These are phyloP conservation scores for Triplophysa tibetana DNA, from an alignment of 2,113 vertebrate genomes.

Conservation along the genomic window DNA sequence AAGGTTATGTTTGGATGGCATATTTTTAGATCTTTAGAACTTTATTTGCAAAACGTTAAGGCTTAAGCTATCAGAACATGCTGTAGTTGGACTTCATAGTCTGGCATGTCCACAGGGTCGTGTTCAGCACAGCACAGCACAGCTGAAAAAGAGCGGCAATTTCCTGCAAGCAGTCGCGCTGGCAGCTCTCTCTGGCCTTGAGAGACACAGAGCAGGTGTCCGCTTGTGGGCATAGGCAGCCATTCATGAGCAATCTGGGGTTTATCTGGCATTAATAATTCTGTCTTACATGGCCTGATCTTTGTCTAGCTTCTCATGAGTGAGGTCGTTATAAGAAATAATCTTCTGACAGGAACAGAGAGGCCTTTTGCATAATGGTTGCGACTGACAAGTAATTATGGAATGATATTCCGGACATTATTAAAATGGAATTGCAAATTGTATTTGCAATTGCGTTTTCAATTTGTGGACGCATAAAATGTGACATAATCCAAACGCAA, in stretches of 20 bases:
- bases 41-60: background rate
- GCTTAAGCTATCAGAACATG: background rate
- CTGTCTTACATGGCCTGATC: background rate
- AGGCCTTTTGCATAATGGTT: background rate
- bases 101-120: background rate
- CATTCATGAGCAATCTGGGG: slow-evolving; percentile 13
- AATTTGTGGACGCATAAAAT: no score
- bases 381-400: background rate
- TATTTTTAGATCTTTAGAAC: background rate
- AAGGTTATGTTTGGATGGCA: background rate
- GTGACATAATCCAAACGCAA: no score
- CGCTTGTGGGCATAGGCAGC: slow-evolving; percentile 19
- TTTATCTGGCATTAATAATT: background rate
- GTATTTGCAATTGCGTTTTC: no score
- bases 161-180: slow-evolving; percentile 5
- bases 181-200: slow-evolving; percentile 31
- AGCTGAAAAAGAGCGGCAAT: background rate
- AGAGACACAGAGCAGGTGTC: slow-evolving; percentile 37
- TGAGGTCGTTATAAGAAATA: background rate
- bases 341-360: background rate
- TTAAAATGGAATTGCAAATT: no score
- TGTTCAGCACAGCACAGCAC: slow-evolving; percentile 5
- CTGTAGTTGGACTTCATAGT: background rate
- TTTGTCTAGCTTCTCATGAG: background rate
- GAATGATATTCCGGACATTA: no score